Evolutionary conservation across 2,113 vertebrate genomes (phyloP).

Genomic region (Platycercus adscitus): DNA sequence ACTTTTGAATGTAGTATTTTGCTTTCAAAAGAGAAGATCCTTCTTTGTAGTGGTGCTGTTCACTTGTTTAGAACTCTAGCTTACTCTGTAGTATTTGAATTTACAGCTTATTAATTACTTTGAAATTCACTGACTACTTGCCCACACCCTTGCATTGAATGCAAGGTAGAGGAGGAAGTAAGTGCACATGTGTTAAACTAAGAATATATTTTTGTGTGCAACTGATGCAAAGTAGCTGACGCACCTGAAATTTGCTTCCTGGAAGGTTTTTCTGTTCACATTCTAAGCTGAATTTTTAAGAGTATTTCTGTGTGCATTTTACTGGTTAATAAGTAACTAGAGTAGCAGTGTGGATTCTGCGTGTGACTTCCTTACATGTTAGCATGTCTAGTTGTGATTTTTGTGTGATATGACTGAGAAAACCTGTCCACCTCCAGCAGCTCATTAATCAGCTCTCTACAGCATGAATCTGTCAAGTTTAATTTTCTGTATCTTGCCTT

Average conservation of each 20-base stretch:
- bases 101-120: background rate
- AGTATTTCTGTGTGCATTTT: background rate
- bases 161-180: background rate
- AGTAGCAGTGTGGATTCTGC: background rate
- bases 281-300: background rate
- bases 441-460: background rate
- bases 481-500: background rate
- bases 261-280: background rate
- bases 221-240: background rate
- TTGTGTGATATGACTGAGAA: background rate
- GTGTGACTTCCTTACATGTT: background rate
- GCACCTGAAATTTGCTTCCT: background rate
- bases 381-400: background rate
- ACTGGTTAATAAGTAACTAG: background rate
- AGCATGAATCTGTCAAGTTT: background rate
- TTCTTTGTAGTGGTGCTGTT: background rate
- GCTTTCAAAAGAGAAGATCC: background rate
- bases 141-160: background rate
- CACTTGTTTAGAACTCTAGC: background rate
- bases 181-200: background rate
- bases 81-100: background rate
- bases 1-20: background rate
- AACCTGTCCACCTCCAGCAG: background rate
- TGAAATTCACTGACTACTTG: background rate
- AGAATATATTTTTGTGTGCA: background rate